Percentiles rank a stretch among this genome's conserved stretches.
These are phyloP conservation scores for Potamilus streckersoni DNA, from an alignment of 1,140 invertebrate genomes.

Conservation along the genomic window DNA sequence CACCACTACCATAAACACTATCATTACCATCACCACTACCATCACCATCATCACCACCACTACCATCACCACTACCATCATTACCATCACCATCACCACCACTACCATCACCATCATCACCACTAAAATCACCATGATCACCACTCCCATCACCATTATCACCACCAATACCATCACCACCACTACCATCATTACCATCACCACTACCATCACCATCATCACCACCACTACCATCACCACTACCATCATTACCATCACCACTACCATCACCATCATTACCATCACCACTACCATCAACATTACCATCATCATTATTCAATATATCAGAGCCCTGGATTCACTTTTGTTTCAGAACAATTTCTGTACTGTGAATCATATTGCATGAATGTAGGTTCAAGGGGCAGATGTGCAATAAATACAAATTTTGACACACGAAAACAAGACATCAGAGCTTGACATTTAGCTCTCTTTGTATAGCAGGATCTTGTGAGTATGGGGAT, in stretches of 20 bases:
- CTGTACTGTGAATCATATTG: too few species aligned
- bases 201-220: constrained; percentile 18
- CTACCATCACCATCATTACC: constrained; percentile 6
- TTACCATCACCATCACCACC: constrained; percentile 21
- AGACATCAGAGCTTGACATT: too few species aligned
- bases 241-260: constrained; percentile 11
- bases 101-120: constrained; percentile 28
- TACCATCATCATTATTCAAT: too few species aligned
- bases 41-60: constrained; percentile 24
- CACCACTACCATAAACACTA: constrained; percentile 28
- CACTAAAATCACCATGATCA: constrained; percentile 25
- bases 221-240: constrained; percentile 13
- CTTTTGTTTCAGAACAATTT: too few species aligned
- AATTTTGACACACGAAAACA: too few species aligned
- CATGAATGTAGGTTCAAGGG: too few species aligned
- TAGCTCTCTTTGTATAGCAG: too few species aligned
- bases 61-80: constrained; percentile 25
- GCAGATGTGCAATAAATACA: too few species aligned
- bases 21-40: constrained; percentile 30
- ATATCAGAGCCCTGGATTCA: too few species aligned
- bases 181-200: constrained; percentile 28
- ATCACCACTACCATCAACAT: too few species aligned
- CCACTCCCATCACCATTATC: constrained; percentile 13
- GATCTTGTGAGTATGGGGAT: too few species aligned
- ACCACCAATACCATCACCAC: constrained; percentile 32